These are phyloP conservation scores for Xanthia icteritia DNA, from an alignment of 2,888 invertebrate species.

Conservation along the genomic window DNA sequence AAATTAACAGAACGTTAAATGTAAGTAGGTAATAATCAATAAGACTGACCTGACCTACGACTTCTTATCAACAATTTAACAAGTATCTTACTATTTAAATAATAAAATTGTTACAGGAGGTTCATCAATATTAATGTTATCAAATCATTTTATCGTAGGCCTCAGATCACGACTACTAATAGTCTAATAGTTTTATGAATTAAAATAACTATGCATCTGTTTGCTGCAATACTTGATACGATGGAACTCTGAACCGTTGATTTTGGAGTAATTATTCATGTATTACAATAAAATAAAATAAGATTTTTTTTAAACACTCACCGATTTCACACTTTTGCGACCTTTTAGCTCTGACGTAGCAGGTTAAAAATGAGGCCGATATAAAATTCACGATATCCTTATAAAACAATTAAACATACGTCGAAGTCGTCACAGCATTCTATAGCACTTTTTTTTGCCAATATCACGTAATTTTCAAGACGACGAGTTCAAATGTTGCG, in stretches of 20 bases:
- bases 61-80: constrained; percentile 60
- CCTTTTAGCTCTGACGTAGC: constrained; percentile 9
- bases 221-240: neutral
- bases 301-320: constrained; percentile 26
- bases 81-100: constrained; percentile 26
- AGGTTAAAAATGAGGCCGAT: neutral
- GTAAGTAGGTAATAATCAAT: constrained; percentile 21
- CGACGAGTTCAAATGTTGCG: constrained; percentile 87
- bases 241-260: neutral
- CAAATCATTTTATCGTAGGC: constrained; percentile 24
- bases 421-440: constrained; percentile 62
- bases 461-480: constrained; percentile 71
- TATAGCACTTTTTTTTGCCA: constrained; percentile 61
- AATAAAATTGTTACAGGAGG: constrained; percentile 18
- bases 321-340: constrained; percentile 40
- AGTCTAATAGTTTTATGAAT: neutral
- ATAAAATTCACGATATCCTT: constrained; percentile 17
- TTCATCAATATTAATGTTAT: constrained; percentile 40
- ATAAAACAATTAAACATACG: constrained; percentile 10
- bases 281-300: neutral
- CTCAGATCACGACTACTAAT: constrained; percentile 3
- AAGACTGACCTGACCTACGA: constrained; percentile 64
- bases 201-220: neutral
- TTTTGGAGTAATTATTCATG: neutral
- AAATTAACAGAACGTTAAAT: constrained; percentile 17